These are phyloP conservation scores for Prietella phreatophila DNA, from an alignment of 2,113 vertebrate species.

Conservation along the genomic window DNA sequence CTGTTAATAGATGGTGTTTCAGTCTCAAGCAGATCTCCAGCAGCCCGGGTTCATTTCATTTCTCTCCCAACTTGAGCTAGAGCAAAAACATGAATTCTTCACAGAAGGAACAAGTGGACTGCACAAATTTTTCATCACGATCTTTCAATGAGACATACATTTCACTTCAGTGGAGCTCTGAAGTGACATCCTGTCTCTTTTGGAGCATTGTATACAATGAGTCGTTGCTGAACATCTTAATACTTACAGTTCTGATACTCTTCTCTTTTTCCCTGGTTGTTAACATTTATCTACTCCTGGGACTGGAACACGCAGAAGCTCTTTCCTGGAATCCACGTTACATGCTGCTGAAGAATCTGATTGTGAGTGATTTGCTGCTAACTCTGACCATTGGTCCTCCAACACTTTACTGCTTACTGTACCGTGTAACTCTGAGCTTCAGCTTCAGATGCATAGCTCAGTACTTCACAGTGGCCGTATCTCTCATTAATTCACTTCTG, in stretches of 20 bases:
- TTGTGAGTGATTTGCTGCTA: constrained; percentile 29
- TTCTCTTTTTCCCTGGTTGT: constrained; percentile 16
- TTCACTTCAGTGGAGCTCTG: background rate
- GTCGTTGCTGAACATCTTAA: background rate
- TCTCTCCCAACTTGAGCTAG: background rate
- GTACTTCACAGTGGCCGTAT: background rate
- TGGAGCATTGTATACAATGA: constrained; percentile 24
- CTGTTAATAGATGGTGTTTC: background rate
- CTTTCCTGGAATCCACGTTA: constrained; percentile 38
- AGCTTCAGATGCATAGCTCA: background rate
- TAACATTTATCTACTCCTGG: constrained; percentile 1
- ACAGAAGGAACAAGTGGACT: background rate
- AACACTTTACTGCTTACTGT: constrained; percentile 3
- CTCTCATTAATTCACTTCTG: constrained; percentile 16
- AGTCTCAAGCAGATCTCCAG: background rate
- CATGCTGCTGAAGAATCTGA: constrained; percentile 22
- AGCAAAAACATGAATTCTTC: background rate
- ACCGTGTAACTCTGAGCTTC: background rate
- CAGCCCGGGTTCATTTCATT: background rate
- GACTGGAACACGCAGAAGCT: constrained; percentile 18
- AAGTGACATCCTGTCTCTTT: constrained; percentile 6
- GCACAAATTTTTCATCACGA: background rate
- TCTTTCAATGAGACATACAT: background rate
- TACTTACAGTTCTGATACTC: background rate
- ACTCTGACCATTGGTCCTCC: background rate